Conservation (phyloP, 30 jellyfish, hydroid and myxozoan genomes). For the Catostylus mosaicus region DNA sequence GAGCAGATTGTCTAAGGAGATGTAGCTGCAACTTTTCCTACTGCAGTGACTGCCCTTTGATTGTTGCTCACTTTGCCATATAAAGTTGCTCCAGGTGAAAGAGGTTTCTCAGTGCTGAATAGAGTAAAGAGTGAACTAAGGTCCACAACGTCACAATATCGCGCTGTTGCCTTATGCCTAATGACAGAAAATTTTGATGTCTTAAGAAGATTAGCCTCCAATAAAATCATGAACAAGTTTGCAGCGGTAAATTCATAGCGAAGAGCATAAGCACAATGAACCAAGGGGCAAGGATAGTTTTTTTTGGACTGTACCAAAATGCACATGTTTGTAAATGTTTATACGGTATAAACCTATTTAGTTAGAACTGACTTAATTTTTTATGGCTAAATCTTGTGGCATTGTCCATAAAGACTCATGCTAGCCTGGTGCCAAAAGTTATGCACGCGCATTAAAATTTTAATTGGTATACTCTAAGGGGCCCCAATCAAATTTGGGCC, state of each 20-base stretch:
- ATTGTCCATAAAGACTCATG: conserved; percentile 29
- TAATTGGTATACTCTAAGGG: conserved; percentile 30
- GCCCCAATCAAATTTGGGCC: conserved; percentile 47
- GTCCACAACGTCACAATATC: conserved; percentile 52
- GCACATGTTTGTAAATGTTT: no score
- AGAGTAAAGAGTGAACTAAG: conserved; percentile 34
- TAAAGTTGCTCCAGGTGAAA: conserved; percentile 52
- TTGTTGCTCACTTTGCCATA: conserved; percentile 47
- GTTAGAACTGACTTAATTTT: background rate
- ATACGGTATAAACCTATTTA: background rate
- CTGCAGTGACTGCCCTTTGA: conserved; percentile 31
- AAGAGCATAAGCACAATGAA: no score
- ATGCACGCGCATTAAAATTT: conserved; percentile 24
- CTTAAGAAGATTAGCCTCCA: no score
- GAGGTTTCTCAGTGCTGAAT: conserved; percentile 52
- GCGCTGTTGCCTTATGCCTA: no score
- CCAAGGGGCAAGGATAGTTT: no score
- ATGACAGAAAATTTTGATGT: no score
- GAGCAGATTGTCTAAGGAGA: conserved; percentile 10
- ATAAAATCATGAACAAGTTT: no score
- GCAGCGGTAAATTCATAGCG: no score
- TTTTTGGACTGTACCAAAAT: no score
- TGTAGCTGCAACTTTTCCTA: conserved; percentile 27
- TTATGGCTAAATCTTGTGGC: background rate
- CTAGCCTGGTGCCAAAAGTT: conserved; percentile 38